Evolutionary conservation across 2,113 vertebrate species (phyloP).

Genomic region (Prionailurus viverrinus): DNA sequence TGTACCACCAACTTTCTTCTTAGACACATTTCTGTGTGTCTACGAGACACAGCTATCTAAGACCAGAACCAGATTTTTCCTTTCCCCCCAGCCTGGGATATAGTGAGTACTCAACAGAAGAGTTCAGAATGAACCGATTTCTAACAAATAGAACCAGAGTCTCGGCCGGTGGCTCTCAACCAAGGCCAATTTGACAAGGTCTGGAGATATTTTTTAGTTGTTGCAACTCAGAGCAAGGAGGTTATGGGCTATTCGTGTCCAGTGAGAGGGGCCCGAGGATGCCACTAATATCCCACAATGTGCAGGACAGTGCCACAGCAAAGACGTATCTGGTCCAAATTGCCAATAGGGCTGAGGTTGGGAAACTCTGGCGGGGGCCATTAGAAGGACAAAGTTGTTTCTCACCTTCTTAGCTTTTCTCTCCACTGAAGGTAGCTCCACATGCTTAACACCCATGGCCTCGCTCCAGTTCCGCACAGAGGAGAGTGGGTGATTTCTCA

Average conservation of each 20-base stretch:
- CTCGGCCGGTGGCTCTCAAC: not conserved
- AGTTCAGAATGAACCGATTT: not conserved
- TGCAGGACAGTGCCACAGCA: not conserved
- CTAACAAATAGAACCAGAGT: not conserved
- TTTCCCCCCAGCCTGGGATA: not conserved
- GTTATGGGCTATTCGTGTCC: not conserved
- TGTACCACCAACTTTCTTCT: not conserved
- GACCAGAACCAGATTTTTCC: not conserved
- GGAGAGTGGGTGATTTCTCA: fast-evolving
- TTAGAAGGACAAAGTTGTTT: not conserved
- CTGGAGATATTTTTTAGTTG: not conserved
- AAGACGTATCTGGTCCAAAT: not conserved
- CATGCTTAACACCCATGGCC: not conserved
- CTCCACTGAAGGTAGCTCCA: not conserved
- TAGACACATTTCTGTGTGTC: not conserved
- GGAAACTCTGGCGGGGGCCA: not conserved
- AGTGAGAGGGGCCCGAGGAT: not conserved
- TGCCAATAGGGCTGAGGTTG: not conserved
- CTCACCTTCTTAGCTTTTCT: not conserved
- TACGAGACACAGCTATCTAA: not conserved
- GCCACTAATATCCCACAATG: not conserved
- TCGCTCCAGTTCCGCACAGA: fast-evolving
- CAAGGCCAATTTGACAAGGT: not conserved
- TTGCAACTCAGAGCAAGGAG: fast-evolving
- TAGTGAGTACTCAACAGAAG: not conserved